Evolutionary conservation across 2,797 vertebrate species (phyloP).

Genomic region (Pelochelys cantorii): DNA sequence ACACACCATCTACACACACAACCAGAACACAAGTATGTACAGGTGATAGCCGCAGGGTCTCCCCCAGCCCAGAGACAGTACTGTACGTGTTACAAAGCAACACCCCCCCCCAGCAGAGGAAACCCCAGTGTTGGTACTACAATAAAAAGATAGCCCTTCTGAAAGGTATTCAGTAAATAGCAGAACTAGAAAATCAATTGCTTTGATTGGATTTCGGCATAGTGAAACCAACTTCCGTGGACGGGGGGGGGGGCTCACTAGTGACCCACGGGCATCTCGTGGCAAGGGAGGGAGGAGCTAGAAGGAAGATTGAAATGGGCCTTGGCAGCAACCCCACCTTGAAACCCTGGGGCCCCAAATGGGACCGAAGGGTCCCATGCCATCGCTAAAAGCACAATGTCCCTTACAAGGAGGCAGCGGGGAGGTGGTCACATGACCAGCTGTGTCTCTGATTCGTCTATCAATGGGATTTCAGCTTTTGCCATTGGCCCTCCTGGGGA

Average conservation of each 20-base stretch:
- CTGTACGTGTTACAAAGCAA: conserved; percentile 48
- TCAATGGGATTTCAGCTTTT: neutral
- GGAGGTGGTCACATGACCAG: neutral
- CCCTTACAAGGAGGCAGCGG: neutral
- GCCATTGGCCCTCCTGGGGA: conserved; percentile 8
- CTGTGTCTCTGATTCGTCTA: conserved; percentile 3
- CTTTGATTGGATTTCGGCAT: conserved; percentile 78
- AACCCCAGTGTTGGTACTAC: conserved; percentile 69
- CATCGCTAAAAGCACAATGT: accelerated
- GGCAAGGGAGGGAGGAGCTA: neutral
- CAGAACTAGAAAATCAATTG: conserved; percentile 83
- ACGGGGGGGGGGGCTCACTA: too few relatives aligned
- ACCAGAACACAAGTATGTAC: conserved; percentile 79
- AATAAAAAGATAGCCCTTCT: conserved; percentile 86
- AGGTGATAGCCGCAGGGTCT: conserved; percentile 60
- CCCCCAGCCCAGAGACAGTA: conserved; percentile 51
- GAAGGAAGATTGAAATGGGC: neutral
- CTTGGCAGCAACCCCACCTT: neutral
- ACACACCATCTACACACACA: conserved; percentile 59
- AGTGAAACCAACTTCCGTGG: conserved; percentile 28
- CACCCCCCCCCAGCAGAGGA: neutral
- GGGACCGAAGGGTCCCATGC: neutral
- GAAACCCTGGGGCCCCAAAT: neutral
- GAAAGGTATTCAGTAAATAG: conserved; percentile 82
- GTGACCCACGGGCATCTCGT: neutral